These are phyloP conservation scores for Enteromius mattozi DNA, from an alignment of 2,797 vertebrate genomes.

Conservation along the genomic window DNA sequence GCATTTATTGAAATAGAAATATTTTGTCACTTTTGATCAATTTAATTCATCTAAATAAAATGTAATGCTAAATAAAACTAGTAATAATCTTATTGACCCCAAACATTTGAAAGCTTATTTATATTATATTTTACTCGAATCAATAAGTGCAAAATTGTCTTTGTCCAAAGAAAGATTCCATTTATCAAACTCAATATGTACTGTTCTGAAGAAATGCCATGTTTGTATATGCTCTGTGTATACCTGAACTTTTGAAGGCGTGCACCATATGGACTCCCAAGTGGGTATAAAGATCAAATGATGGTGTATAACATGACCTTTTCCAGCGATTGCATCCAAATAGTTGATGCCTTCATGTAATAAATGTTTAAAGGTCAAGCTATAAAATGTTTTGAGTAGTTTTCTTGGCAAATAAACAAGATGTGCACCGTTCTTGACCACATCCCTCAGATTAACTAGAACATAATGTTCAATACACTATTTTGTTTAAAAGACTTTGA, in stretches of 20 bases:
- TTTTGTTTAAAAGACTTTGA: not conserved
- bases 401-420: slow-evolving; percentile 2
- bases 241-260: slow-evolving; percentile 33
- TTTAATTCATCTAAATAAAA: not conserved
- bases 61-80: not conserved
- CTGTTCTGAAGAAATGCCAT: slow-evolving; percentile 33
- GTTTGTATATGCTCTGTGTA: slow-evolving; percentile 29
- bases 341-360: slow-evolving; percentile 15
- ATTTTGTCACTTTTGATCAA: not conserved
- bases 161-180: slow-evolving; percentile 10
- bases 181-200: slow-evolving; percentile 17
- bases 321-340: slow-evolving; percentile 22
- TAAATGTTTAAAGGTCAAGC: slow-evolving; percentile 31
- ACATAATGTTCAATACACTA: not conserved
- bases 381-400: slow-evolving; percentile 17
- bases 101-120: not conserved
- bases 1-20: not conserved
- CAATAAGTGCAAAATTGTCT: slow-evolving; percentile 25
- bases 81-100: not conserved
- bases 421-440: not conserved
- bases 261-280: not conserved
- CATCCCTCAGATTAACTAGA: not conserved
- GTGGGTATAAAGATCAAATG: slow-evolving; percentile 9
- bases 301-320: slow-evolving; percentile 32
- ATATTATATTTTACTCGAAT: not conserved